phyloP scores from a whole-genome alignment of 2,888 invertebrate genomes.

The Dinocampus coccinellae region DNA sequence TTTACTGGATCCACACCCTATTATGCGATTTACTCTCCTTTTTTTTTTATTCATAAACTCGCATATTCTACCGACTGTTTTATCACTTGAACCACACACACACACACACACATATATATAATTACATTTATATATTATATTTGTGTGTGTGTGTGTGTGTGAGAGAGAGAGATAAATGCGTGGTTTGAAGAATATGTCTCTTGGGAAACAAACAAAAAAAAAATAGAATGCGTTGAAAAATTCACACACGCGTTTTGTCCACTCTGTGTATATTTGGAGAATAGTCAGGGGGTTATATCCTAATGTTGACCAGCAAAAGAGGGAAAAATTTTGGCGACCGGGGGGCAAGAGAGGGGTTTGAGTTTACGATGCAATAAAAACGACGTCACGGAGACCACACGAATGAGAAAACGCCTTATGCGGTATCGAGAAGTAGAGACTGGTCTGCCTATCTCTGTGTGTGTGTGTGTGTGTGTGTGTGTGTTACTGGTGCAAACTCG shows the following conservation, averaged over 20 bases:
- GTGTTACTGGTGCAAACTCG: slow-evolving; percentile 53
- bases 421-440: slow-evolving; percentile 24
- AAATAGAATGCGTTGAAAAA: slow-evolving; percentile 40
- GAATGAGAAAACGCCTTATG: slow-evolving; percentile 39
- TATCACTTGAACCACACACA: neutral
- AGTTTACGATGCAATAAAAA: slow-evolving; percentile 68
- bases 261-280: neutral
- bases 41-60: neutral
- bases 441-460: neutral
- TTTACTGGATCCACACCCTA: neutral
- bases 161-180: neutral
- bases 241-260: slow-evolving; percentile 35
- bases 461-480: slow-evolving; percentile 8
- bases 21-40: neutral
- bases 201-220: slow-evolving; percentile 12
- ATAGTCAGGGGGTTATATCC: slow-evolving; percentile 58
- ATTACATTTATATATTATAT: too few species aligned
- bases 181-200: slow-evolving; percentile 19
- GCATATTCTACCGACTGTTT: neutral
- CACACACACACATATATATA: too few species aligned
- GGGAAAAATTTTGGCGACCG: too few species aligned
- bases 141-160: too few species aligned
- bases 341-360: too few species aligned
- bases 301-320: slow-evolving; percentile 57
- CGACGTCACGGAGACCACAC: slow-evolving; percentile 57